A percentile compares a stretch with the other conserved stretches of the same genome.
Evolutionary conservation across 2,113 vertebrate genomes (phyloP).

Genomic region (Casuarius casuarius): DNA sequence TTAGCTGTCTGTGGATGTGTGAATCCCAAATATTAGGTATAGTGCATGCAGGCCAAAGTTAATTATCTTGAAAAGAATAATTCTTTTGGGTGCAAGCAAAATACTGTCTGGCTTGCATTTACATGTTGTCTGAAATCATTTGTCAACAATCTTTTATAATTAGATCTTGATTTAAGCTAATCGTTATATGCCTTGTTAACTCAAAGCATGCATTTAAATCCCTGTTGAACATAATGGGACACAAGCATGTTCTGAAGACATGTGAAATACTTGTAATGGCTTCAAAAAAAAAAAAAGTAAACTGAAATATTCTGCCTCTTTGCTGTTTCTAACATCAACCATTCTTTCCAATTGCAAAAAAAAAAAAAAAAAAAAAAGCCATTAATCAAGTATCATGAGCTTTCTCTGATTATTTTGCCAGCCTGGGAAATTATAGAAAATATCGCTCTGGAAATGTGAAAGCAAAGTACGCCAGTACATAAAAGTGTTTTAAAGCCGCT

Average conservation of each 20-base stretch:
- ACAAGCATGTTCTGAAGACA: neutral
- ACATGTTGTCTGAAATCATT: constrained; percentile 24
- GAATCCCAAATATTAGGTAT: neutral
- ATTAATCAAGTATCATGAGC: neutral
- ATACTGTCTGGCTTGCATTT: neutral
- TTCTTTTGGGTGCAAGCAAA: neutral
- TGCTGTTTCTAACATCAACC: neutral
- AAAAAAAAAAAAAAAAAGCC: too few species aligned
- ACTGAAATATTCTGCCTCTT: neutral
- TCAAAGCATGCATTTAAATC: neutral
- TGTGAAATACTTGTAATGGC: neutral
- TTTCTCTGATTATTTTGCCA: neutral
- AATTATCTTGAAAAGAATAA: neutral
- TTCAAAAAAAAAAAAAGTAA: neutral
- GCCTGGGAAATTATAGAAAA: neutral
- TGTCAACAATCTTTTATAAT: constrained; percentile 42
- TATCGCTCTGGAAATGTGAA: neutral
- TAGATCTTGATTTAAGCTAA: constrained; percentile 55
- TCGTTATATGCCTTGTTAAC: constrained; percentile 35
- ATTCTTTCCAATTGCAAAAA: neutral
- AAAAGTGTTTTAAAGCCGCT: neutral
- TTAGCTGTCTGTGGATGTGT: neutral
- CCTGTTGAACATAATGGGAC: neutral
- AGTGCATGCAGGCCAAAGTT: neutral
- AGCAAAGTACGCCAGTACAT: neutral